A percentile compares a stretch with the other conserved stretches of the same genome.
Conservation (phyloP, 2,888 invertebrate species). For the Nomada ruficornis region DNA sequence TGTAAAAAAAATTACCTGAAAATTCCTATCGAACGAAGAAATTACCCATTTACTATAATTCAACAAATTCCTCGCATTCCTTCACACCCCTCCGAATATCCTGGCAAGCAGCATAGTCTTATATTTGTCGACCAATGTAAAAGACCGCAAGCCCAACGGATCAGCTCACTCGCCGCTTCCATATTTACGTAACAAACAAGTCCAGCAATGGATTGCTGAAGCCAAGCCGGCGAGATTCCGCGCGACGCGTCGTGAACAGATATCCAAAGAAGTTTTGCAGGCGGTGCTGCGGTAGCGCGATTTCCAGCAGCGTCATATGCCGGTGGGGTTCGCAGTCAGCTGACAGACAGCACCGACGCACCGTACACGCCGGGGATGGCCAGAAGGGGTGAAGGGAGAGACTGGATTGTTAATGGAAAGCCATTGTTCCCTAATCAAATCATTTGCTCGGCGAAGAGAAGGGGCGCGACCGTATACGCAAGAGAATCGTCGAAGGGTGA, state of each 20-base stretch:
- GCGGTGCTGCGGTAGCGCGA: slow-evolving; percentile 12
- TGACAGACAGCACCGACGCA: slow-evolving; percentile 75
- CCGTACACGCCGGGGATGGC: slow-evolving; percentile 37
- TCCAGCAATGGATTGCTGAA: too few species aligned
- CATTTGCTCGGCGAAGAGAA: slow-evolving; percentile 80
- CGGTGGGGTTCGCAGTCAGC: slow-evolving; percentile 72
- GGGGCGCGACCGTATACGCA: slow-evolving; percentile 62
- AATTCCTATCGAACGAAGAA: too few species aligned
- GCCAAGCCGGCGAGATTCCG: neutral
- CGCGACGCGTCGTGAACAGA: slow-evolving; percentile 25
- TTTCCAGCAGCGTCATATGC: slow-evolving; percentile 40
- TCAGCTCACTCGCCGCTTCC: neutral
- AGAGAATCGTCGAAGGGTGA: neutral
- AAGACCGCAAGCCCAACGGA: neutral
- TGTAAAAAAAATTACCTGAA: too few species aligned
- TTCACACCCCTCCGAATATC: too few species aligned
- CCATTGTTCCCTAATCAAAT: slow-evolving; percentile 84
- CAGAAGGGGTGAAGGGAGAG: slow-evolving; percentile 61
- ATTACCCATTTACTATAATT: too few species aligned
- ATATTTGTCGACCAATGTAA: too few species aligned
- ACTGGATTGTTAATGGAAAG: slow-evolving; percentile 83
- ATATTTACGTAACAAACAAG: neutral
- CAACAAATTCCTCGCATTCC: too few species aligned
- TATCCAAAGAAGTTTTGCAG: slow-evolving; percentile 67
- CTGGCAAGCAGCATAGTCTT: too few species aligned